A percentile compares a stretch with the other conserved stretches of the same genome.
These are phyloP conservation scores for Turdus rufiventris DNA, from an alignment of 2,113 vertebrate genomes.

Conservation along the genomic window DNA sequence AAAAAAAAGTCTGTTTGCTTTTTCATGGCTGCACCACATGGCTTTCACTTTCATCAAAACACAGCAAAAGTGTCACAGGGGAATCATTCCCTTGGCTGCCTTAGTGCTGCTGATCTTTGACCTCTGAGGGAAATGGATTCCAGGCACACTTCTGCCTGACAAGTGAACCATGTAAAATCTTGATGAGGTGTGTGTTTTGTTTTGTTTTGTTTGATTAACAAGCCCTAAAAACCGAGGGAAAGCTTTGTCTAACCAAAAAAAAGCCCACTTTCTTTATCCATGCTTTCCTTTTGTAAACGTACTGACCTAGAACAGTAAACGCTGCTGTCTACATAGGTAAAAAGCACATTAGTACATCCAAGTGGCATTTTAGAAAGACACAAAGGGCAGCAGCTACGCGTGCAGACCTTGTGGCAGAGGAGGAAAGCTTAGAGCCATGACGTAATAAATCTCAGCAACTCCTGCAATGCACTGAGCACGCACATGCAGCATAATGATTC, in stretches of 20 bases:
- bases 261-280: neutral
- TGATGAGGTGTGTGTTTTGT: conserved; percentile 47
- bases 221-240: neutral
- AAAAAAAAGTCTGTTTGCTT: neutral
- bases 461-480: neutral
- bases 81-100: conserved; percentile 39
- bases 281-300: neutral
- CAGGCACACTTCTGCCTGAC: conserved; percentile 52
- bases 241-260: neutral
- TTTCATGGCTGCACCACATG: conserved; percentile 28
- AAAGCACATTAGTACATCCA: neutral
- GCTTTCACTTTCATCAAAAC: conserved; percentile 61
- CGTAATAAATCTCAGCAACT: conserved; percentile 52
- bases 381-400: neutral
- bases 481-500: conserved; percentile 17
- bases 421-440: conserved; percentile 44
- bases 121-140: conserved; percentile 51
- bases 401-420: conserved; percentile 10
- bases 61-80: conserved; percentile 41
- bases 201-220: conserved; percentile 50
- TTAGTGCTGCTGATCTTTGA: conserved; percentile 50
- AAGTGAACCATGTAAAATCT: conserved; percentile 50
- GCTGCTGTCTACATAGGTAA: neutral
- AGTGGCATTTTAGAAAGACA: neutral
- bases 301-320: neutral